These are phyloP conservation scores for Procavia capensis DNA, from an alignment of 2,113 vertebrate species.

Conservation along the genomic window DNA sequence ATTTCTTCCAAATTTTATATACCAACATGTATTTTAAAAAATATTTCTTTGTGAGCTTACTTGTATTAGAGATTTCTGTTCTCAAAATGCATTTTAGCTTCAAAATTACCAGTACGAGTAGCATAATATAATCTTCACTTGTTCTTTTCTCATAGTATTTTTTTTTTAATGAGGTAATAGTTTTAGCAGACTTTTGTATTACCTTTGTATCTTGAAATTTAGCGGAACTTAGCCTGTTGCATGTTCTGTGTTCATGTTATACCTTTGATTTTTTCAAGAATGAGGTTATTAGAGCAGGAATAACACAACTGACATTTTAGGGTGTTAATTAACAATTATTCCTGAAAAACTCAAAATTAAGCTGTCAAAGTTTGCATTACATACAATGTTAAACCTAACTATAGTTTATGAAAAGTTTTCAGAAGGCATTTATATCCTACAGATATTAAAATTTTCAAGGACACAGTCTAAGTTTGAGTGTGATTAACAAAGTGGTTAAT, in stretches of 20 bases:
- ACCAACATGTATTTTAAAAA: conserved; percentile 36
- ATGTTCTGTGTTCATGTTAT: neutral
- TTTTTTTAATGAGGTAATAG: conserved; percentile 9
- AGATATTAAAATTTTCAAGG: conserved; percentile 42
- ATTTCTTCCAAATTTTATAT: conserved; percentile 50
- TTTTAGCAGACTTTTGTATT: conserved; percentile 53
- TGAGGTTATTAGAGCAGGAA: neutral
- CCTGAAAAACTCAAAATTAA: conserved; percentile 40
- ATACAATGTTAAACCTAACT: conserved; percentile 32
- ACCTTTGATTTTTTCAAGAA: conserved; percentile 50
- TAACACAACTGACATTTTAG: conserved; percentile 54
- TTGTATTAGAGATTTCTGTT: conserved; percentile 47
- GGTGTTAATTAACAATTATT: conserved; percentile 35
- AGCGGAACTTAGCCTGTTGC: neutral
- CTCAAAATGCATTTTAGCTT: conserved; percentile 51
- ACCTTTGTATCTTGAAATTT: conserved; percentile 56
- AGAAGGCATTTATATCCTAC: conserved; percentile 12
- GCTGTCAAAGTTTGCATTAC: neutral
- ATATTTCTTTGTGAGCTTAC: conserved; percentile 24
- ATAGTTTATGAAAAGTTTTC: conserved; percentile 29
- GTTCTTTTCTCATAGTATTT: conserved; percentile 26
- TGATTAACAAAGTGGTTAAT: conserved; percentile 56
- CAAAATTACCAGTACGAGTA: conserved; percentile 32
- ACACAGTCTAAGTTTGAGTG: neutral
- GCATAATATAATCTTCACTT: neutral